Conservation (phyloP, 2,113 vertebrate genomes). For the Petroica traversi region DNA sequence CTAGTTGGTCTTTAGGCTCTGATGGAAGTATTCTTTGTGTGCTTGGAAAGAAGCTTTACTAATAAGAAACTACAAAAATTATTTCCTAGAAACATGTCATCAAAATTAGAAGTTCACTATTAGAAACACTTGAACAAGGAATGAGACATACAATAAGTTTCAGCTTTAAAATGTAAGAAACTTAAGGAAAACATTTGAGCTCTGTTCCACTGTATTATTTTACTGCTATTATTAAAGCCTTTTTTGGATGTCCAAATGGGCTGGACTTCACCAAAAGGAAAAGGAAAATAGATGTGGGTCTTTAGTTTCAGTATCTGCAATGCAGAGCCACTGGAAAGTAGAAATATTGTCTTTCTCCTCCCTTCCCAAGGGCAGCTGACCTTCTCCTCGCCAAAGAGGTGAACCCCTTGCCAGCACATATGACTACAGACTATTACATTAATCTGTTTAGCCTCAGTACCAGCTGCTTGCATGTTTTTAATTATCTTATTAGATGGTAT, state of each 20-base stretch:
- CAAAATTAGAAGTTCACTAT: not conserved
- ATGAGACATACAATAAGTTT: not conserved
- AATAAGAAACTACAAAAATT: not conserved
- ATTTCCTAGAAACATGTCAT: not conserved
- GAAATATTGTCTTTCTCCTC: conserved; percentile 52
- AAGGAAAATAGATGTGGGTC: not conserved
- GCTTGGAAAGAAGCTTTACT: not conserved
- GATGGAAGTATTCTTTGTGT: not conserved
- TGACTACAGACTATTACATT: conserved; percentile 84
- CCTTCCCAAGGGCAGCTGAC: conserved; percentile 82
- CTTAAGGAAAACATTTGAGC: not conserved
- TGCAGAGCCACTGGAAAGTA: conserved; percentile 26
- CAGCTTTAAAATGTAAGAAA: not conserved
- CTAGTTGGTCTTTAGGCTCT: not conserved
- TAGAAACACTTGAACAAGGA: not conserved
- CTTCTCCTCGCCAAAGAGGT: conserved; percentile 79
- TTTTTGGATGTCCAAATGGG: not conserved
- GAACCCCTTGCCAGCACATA: conserved; percentile 83
- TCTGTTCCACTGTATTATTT: not conserved
- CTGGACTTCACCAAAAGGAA: not conserved
- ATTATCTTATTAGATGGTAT: conserved; percentile 85
- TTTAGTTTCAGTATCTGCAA: conserved; percentile 14
- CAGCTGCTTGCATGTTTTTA: conserved; percentile 86
- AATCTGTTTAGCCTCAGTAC: conserved; percentile 84
- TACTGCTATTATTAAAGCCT: not conserved